These are phyloP conservation scores for Ferrisia virgata DNA, from an alignment of 2,888 invertebrate species.

Conservation along the genomic window DNA sequence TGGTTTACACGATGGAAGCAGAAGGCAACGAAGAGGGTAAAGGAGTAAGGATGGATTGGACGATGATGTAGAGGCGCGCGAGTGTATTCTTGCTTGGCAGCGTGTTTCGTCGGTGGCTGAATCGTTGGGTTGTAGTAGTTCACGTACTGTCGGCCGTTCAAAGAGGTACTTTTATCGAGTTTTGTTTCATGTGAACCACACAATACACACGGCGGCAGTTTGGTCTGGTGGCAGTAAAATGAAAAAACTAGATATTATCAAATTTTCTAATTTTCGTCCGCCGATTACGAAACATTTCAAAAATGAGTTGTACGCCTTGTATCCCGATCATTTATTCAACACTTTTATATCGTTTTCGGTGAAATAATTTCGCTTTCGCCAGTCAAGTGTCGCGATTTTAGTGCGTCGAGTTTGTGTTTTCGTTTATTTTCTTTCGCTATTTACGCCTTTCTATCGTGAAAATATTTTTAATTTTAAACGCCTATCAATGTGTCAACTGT, in stretches of 20 bases:
- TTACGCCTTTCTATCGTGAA: background rate
- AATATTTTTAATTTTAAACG: background rate
- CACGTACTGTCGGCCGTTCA: background rate
- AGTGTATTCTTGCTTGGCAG: slow-evolving; percentile 21
- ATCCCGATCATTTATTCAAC: background rate
- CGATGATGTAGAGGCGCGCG: slow-evolving; percentile 26
- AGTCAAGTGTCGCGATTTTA: background rate
- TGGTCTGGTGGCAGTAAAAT: slow-evolving; percentile 22
- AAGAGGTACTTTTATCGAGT: background rate
- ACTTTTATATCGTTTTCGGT: background rate
- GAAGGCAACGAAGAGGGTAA: background rate
- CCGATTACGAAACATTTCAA: background rate
- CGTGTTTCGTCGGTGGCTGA: slow-evolving; percentile 31
- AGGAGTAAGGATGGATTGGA: slow-evolving; percentile 30
- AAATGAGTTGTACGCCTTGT: background rate
- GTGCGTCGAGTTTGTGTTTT: background rate
- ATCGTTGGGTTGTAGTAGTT: background rate
- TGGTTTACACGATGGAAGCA: background rate
- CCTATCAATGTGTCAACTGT: background rate
- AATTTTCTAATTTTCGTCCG: background rate
- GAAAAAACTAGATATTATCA: background rate
- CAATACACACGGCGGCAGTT: background rate
- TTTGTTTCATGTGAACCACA: background rate
- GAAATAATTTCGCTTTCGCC: background rate
- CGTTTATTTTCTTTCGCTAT: background rate